A percentile compares a stretch with the other conserved stretches of the same genome.
phyloP scores from a whole-genome alignment of 2,888 invertebrate genomes.

The Phalera bucephala region DNA sequence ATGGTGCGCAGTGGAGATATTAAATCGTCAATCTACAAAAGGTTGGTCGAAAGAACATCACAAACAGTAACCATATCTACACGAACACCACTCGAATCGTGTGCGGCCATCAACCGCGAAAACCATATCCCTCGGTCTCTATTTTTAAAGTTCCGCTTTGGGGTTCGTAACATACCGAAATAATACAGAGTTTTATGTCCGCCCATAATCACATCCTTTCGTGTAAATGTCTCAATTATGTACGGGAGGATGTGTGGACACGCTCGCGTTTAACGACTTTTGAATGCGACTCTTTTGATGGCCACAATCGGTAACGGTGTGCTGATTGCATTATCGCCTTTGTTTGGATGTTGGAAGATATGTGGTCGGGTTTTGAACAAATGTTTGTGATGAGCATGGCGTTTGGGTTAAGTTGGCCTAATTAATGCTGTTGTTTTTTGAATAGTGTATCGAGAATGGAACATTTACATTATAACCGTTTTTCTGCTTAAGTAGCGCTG shows the following conservation, averaged over 20 bases:
- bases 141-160: slow-evolving; percentile 66
- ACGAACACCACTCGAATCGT: slow-evolving; percentile 24
- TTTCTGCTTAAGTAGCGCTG: too few species aligned
- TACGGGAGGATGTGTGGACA: slow-evolving; percentile 75
- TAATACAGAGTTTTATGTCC: slow-evolving; percentile 72
- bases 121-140: slow-evolving; percentile 43
- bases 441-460: too few species aligned
- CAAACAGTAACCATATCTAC: slow-evolving; percentile 1
- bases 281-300: slow-evolving; percentile 58
- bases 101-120: slow-evolving; percentile 37
- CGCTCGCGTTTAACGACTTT: slow-evolving; percentile 62
- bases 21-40: too few species aligned
- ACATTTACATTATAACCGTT: too few species aligned
- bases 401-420: too few species aligned
- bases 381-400: background rate
- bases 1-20: too few species aligned
- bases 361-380: slow-evolving; percentile 10
- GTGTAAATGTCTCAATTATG: slow-evolving; percentile 80
- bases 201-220: slow-evolving; percentile 78
- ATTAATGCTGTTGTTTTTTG: too few species aligned
- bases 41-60: too few species aligned
- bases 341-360: slow-evolving; percentile 25
- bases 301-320: slow-evolving; percentile 33
- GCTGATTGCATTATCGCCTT: slow-evolving; percentile 57
- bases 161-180: slow-evolving; percentile 50